Evolutionary conservation across 2,888 invertebrate species (phyloP).

Genomic region (Rhingia campestris): DNA sequence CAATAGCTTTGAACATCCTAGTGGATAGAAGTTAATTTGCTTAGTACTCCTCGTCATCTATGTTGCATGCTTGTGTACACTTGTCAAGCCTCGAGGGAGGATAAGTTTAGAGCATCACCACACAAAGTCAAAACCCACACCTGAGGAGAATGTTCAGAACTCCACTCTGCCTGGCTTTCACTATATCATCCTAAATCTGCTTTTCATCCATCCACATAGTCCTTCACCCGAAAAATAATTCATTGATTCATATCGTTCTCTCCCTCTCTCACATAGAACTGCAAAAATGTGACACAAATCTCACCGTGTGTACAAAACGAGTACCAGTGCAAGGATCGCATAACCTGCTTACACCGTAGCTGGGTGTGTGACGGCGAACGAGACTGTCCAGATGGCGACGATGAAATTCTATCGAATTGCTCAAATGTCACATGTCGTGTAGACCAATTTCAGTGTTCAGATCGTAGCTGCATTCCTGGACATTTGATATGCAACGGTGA

Average conservation of each 20-base stretch:
- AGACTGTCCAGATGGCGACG: conserved; percentile 92
- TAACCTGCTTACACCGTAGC: conserved; percentile 90
- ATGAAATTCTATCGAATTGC: conserved; percentile 87
- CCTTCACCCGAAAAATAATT: conserved; percentile 7
- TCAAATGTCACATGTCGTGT: conserved; percentile 90
- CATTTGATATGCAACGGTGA: conserved; percentile 92
- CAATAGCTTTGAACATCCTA: too few species aligned
- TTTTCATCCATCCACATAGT: conserved; percentile 1
- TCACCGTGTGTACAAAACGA: conserved; percentile 88
- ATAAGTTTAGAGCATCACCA: background rate
- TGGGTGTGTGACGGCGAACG: conserved; percentile 94
- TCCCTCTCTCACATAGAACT: conserved; percentile 84
- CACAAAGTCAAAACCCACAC: conserved; percentile 21
- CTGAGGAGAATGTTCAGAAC: background rate
- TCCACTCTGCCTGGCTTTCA: background rate
- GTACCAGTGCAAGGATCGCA: conserved; percentile 90
- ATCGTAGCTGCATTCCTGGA: conserved; percentile 91
- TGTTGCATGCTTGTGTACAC: background rate
- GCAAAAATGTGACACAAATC: conserved; percentile 83
- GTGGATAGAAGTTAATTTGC: too few species aligned
- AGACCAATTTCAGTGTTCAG: conserved; percentile 94
- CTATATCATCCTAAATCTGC: conserved; percentile 2
- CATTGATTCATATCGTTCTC: conserved; percentile 19
- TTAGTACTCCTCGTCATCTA: background rate
- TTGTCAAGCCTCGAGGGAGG: conserved; percentile 1